Percentiles rank a stretch among this genome's conserved stretches.
phyloP scores from a whole-genome alignment of 1,140 invertebrate genomes.

The Solen grandis region DNA sequence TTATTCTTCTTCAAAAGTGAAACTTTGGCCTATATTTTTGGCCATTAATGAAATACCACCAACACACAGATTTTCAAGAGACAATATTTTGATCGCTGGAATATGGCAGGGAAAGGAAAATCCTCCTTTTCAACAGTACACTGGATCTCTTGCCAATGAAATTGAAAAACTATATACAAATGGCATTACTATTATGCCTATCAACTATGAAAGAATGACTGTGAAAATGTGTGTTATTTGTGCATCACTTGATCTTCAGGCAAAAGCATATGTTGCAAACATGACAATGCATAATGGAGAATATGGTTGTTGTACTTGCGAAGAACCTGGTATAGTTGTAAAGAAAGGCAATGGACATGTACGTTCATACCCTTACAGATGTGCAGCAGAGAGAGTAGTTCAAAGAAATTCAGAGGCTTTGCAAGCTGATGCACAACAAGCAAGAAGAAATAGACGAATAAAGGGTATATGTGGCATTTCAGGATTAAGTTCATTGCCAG shows the following conservation, averaged over 20 bases:
- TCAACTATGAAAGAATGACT: background rate
- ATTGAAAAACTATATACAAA: constrained; percentile 6
- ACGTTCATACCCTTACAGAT: constrained; percentile 29
- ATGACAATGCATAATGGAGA: constrained; percentile 1
- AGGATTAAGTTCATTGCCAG: constrained; percentile 1
- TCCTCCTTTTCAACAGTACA: constrained; percentile 45
- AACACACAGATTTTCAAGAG: constrained; percentile 28
- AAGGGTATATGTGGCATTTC: constrained; percentile 2
- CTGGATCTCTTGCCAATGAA: constrained; percentile 3
- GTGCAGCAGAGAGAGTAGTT: background rate
- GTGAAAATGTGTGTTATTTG: background rate
- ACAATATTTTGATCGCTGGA: constrained; percentile 47
- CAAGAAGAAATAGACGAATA: background rate
- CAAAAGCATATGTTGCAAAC: background rate
- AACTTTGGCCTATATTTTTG: constrained; percentile 57
- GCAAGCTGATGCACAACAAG: background rate
- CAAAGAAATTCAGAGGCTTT: background rate
- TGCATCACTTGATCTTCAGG: constrained; percentile 27
- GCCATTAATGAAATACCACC: constrained; percentile 54
- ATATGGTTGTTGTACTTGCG: constrained; percentile 22
- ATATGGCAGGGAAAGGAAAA: constrained; percentile 44
- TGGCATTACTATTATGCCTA: background rate
- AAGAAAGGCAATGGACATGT: constrained; percentile 23
- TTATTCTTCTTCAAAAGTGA: constrained; percentile 54
- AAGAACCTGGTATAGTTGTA: constrained; percentile 6